Evolutionary conservation across 2,113 vertebrate species (phyloP).

Genomic region (Dromaius novaehollandiae): DNA sequence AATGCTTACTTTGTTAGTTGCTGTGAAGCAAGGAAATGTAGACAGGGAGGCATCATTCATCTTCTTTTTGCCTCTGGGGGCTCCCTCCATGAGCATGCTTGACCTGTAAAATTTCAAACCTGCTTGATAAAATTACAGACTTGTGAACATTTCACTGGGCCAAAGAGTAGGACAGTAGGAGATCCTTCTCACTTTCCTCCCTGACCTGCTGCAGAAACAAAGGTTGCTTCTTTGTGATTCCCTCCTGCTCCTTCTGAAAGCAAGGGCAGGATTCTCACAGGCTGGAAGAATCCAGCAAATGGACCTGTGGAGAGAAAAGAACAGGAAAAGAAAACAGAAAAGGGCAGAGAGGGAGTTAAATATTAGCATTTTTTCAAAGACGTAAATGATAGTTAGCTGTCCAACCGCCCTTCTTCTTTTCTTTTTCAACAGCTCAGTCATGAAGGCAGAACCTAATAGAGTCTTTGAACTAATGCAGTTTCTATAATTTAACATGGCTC

Average conservation of each 20-base stretch:
- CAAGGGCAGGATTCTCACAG: background rate
- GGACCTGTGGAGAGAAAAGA: background rate
- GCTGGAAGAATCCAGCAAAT: background rate
- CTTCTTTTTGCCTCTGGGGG: constrained; percentile 25
- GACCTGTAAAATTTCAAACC: constrained; percentile 49
- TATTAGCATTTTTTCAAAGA: background rate
- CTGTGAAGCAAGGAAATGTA: constrained; percentile 39
- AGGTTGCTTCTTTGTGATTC: background rate
- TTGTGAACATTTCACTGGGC: background rate
- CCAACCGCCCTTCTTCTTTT: background rate
- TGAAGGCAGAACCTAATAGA: constrained; percentile 9
- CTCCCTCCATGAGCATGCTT: constrained; percentile 20
- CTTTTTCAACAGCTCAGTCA: constrained; percentile 6
- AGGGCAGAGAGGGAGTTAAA: background rate
- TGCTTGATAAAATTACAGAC: constrained; percentile 29
- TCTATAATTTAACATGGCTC: constrained; percentile 46
- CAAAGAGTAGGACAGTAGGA: background rate
- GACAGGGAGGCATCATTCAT: constrained; percentile 49
- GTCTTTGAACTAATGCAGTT: constrained; percentile 36
- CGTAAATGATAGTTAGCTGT: background rate
- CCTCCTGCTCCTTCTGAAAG: background rate
- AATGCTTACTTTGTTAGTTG: constrained; percentile 45
- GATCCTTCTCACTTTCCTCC: background rate
- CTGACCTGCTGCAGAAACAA: background rate
- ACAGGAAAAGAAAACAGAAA: background rate